phyloP scores from a whole-genome alignment of 2,113 vertebrate species.

The Alouatta palliata region DNA sequence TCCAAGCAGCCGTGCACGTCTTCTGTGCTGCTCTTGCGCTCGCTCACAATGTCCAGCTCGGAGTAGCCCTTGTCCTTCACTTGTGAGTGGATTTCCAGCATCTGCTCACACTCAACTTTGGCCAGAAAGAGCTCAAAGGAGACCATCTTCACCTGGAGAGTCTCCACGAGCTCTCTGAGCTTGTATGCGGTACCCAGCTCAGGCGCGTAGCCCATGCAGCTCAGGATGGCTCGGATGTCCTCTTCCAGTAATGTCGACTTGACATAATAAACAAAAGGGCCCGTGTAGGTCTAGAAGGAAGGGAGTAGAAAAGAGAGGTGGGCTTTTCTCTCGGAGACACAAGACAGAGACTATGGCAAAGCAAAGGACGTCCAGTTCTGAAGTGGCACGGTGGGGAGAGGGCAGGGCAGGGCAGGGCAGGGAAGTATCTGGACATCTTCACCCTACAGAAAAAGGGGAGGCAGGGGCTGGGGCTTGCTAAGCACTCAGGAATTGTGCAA shows the following conservation, averaged over 20 bases:
- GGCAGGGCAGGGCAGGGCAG: not conserved
- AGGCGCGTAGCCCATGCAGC: slow-evolving; percentile 93
- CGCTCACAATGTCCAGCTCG: slow-evolving; percentile 91
- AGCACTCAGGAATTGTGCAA: too few relatives aligned
- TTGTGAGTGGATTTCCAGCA: slow-evolving; percentile 93
- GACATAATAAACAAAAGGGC: slow-evolving; percentile 96
- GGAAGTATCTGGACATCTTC: not conserved
- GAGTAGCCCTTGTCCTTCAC: slow-evolving; percentile 92
- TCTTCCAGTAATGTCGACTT: slow-evolving; percentile 93
- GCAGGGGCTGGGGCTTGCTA: too few relatives aligned
- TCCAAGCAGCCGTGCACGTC: slow-evolving; percentile 92
- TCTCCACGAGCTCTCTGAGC: slow-evolving; percentile 90
- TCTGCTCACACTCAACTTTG: slow-evolving; percentile 95
- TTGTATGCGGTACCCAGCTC: slow-evolving; percentile 89
- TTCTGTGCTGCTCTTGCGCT: slow-evolving; percentile 89
- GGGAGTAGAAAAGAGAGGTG: not conserved
- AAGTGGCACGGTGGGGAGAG: fast-evolving
- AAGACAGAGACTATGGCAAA: not conserved
- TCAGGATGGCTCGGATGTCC: slow-evolving; percentile 92
- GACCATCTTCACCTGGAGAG: slow-evolving; percentile 87
- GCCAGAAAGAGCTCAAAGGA: slow-evolving; percentile 97
- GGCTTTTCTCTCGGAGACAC: not conserved
- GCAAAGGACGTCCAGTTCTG: not conserved
- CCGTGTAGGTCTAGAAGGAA: slow-evolving; percentile 93
- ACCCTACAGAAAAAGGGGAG: not conserved